Evolutionary conservation across 2,113 vertebrate genomes (phyloP).

Genomic region (Phalacrocorax carbo): DNA sequence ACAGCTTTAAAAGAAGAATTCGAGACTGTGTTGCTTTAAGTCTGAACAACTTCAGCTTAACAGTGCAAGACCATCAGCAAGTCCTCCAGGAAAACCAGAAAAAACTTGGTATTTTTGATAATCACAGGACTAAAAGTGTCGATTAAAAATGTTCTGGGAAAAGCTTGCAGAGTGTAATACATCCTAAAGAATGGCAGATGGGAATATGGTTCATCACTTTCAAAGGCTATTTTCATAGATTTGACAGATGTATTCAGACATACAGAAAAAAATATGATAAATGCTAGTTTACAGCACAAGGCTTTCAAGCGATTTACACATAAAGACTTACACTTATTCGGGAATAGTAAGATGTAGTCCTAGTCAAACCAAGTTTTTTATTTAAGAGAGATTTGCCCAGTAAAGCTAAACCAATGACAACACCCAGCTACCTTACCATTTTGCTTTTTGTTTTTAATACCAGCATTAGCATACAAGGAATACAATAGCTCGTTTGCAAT

Average conservation of each 20-base stretch:
- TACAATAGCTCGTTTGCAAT: background rate
- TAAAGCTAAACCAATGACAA: background rate
- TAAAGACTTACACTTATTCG: background rate
- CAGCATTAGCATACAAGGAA: background rate
- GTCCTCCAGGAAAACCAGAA: constrained; percentile 5
- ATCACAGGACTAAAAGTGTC: background rate
- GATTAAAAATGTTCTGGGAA: constrained; percentile 13
- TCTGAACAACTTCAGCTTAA: background rate
- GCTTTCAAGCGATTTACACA: constrained; percentile 37
- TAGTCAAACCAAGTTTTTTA: background rate
- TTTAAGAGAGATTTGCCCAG: background rate
- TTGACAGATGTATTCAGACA: constrained; percentile 62
- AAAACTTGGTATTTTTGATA: background rate
- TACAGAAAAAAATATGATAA: background rate
- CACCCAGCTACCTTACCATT: background rate
- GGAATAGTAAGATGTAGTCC: background rate
- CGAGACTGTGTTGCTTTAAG: background rate
- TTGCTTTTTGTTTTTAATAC: background rate
- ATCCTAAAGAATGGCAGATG: constrained; percentile 43
- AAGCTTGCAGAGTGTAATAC: background rate
- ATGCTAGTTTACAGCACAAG: constrained; percentile 27
- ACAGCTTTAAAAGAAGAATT: background rate
- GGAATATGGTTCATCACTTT: constrained; percentile 34
- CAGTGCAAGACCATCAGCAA: background rate
- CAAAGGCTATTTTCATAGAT: constrained; percentile 58